Conservation (phyloP, 2,888 invertebrate genomes). For the Crocallis elinguaria region DNA sequence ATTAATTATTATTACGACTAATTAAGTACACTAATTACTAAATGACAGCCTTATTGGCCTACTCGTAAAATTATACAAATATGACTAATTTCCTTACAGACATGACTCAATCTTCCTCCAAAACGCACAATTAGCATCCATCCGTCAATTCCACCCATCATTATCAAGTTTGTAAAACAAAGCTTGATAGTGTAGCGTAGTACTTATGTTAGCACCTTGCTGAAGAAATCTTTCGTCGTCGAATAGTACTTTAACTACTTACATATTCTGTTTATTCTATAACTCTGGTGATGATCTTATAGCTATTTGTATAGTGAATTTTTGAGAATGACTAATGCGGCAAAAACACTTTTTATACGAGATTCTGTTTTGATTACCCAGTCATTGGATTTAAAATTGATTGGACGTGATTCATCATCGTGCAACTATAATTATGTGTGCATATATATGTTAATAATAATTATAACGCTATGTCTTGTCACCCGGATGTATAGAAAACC, state of each 20-base stretch:
- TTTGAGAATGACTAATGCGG: conserved; percentile 20
- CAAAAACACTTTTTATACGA: neutral
- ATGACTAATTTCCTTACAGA: conserved; percentile 1
- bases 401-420: conserved; percentile 25
- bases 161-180: conserved; percentile 11
- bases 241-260: conserved; percentile 11
- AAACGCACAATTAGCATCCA: conserved; percentile 6
- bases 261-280: conserved; percentile 18
- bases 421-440: neutral
- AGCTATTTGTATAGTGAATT: conserved; percentile 22
- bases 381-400: conserved; percentile 19
- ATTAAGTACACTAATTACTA: neutral
- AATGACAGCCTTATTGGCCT: conserved; percentile 6
- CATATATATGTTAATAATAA: neutral
- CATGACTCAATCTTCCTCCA: conserved; percentile 14
- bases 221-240: conserved; percentile 12
- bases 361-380: conserved; percentile 4
- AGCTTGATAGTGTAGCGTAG: conserved; percentile 16
- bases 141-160: conserved; percentile 2
- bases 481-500: no score
- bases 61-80: conserved; percentile 1
- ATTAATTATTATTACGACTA: neutral
- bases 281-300: conserved; percentile 37
- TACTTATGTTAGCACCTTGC: conserved; percentile 11
- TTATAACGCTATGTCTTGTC: conserved; percentile 1